Evolutionary conservation across 1,140 invertebrate genomes (phyloP), one percentile per base, ranked within the genome.

Genomic region (Drosophila asahinai): DNA sequence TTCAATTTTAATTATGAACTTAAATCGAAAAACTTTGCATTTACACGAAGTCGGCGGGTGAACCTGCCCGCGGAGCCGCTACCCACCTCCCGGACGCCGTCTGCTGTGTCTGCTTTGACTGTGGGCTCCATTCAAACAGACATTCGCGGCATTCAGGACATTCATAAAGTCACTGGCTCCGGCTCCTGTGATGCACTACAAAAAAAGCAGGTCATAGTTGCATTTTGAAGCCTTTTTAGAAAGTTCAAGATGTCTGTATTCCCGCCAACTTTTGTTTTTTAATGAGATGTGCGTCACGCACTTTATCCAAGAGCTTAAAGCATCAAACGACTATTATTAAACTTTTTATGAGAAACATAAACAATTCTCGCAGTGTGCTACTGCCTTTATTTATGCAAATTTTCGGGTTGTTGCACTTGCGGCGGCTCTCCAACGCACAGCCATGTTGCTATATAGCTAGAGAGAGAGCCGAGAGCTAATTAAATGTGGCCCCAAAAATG

Each of bases 1-100:
- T 81, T 75, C 65, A 71, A 80, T 89, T 91, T 90, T 90, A 90
- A 90, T 90, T 90, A 90, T 91, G 86, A 90, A 90, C 86, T 90
- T 90, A 90, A 90, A 90, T 90, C 86, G 86, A 90, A 90, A 90
- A 90, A 90, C 86, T 90, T 90, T 90, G 72, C 79, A 68, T 76
- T 84, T 81, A 81, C 81, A 81, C 68, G 33, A 38, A 40, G 49
- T 33, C 43, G 66, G 22, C 67, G 43, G 38, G 33, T 25, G 36
- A 47, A 58, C 55, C 64, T 66, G 68, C 33, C 25, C 42, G 25
- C 49, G 33, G 12, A 48, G 47, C 30, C 36, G 47, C n/a, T 22
- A 19, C 42, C 60, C 57, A 45, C 30, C 25, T 48, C 33, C 40
- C 27, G 65, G 49, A 52, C 33, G 63, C 57, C 47, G 63, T 61